Evolutionary conservation across 2,113 vertebrate species (phyloP).

Genomic region (Trichomycterus rosablanca): DNA sequence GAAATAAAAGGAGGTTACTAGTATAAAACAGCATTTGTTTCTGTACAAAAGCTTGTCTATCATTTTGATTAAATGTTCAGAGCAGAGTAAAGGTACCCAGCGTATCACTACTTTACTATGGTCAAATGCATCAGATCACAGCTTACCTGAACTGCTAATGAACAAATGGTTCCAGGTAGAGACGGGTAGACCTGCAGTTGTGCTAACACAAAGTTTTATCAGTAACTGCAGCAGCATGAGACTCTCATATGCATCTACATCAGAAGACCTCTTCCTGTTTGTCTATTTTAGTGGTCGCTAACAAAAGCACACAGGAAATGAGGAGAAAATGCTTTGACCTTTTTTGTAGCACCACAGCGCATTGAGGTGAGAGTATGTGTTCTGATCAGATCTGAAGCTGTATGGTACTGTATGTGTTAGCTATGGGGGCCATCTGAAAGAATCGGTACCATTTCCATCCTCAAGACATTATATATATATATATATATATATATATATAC

Average conservation of each 20-base stretch:
- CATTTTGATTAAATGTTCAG: not conserved
- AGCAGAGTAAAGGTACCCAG: constrained; percentile 2
- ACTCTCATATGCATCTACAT: constrained; percentile 12
- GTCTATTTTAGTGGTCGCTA: constrained; percentile 29
- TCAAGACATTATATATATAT: too few species aligned
- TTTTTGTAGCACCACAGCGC: constrained; percentile 32
- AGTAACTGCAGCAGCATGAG: not conserved
- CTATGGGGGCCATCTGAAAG: too few species aligned
- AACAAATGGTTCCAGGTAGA: not conserved
- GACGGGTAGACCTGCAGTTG: constrained; percentile 3
- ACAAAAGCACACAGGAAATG: constrained; percentile 11
- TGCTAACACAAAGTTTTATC: not conserved
- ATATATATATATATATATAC: too few species aligned
- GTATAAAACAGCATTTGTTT: too few species aligned
- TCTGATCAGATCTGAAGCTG: too few species aligned
- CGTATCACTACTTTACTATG: not conserved
- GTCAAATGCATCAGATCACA: constrained; percentile 5
- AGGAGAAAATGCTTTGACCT: constrained; percentile 18
- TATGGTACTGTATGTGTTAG: too few species aligned
- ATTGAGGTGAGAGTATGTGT: too few species aligned
- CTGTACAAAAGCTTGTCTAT: not conserved
- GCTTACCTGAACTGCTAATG: constrained; percentile 26
- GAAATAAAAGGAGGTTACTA: too few species aligned
- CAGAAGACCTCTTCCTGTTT: constrained; percentile 32
- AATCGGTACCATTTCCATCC: too few species aligned